A percentile compares a stretch with the other conserved stretches of the same genome.
phyloP scores from a whole-genome alignment of 2,888 invertebrate species.

The Willowsia nigromaculata region DNA sequence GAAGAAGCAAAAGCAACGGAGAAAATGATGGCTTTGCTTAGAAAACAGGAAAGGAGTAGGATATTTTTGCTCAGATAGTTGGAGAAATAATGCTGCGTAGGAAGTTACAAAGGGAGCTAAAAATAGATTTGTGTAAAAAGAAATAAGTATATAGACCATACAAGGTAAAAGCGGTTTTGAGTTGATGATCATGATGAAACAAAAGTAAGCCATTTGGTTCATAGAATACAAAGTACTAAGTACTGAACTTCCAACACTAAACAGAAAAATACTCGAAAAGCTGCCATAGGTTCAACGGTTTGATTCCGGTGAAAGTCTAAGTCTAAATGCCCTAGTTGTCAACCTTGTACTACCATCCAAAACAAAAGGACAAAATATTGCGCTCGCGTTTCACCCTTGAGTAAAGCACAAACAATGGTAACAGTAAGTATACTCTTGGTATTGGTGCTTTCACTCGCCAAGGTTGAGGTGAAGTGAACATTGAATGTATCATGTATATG shows the following conservation, averaged over 20 bases:
- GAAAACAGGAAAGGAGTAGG: neutral
- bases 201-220: neutral
- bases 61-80: neutral
- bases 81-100: conserved; percentile 24
- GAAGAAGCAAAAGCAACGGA: too few relatives aligned
- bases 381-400: neutral
- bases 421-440: too few relatives aligned
- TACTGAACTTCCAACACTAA: neutral
- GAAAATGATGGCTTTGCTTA: neutral
- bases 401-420: too few relatives aligned
- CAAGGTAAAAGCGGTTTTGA: neutral
- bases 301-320: neutral
- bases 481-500: too few relatives aligned
- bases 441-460: too few relatives aligned
- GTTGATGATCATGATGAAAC: neutral
- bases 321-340: neutral
- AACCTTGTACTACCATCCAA: neutral
- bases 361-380: neutral
- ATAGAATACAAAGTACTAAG: neutral
- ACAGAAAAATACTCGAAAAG: neutral
- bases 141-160: conserved; percentile 53
- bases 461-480: too few relatives aligned
- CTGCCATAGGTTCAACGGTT: neutral
- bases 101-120: conserved; percentile 39
- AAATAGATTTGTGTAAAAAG: conserved; percentile 37